These are phyloP conservation scores for Teleopsis dalmanni DNA, from an alignment of 1,140 invertebrate genomes.

Conservation along the genomic window DNA sequence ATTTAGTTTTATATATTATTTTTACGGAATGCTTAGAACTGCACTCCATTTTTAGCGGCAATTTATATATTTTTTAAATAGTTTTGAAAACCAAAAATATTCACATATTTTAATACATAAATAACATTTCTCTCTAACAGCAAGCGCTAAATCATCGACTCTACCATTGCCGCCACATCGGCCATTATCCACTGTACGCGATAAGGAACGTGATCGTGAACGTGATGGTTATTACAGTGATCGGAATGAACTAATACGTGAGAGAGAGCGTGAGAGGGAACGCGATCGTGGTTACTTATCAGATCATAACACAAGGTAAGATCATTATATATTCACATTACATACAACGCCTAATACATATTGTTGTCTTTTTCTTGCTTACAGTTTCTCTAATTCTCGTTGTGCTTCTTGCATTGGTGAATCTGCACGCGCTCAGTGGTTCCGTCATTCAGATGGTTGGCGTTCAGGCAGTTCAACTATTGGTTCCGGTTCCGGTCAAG, in stretches of 20 bases:
- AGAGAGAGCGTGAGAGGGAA: constrained; percentile 55
- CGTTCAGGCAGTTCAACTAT: constrained; percentile 66
- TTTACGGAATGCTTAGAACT: not conserved
- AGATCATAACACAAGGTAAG: constrained; percentile 73
- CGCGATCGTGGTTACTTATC: constrained; percentile 74
- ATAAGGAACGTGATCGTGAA: constrained; percentile 56
- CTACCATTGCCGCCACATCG: constrained; percentile 64
- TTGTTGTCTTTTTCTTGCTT: constrained; percentile 1
- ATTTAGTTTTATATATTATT: not conserved
- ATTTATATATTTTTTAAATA: too few relatives aligned
- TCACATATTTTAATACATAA: constrained; percentile 6
- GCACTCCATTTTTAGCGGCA: not conserved
- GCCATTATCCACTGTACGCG: constrained; percentile 33
- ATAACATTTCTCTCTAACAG: constrained; percentile 15
- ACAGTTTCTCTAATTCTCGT: constrained; percentile 54
- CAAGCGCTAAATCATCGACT: constrained; percentile 66
- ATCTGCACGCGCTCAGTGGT: constrained; percentile 76
- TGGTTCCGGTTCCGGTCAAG: constrained; percentile 50
- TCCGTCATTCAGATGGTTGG: constrained; percentile 80
- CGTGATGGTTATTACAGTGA: constrained; percentile 79
- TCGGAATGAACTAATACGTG: constrained; percentile 70
- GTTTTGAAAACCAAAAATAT: too few relatives aligned
- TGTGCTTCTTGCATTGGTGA: constrained; percentile 78
- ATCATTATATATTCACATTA: not conserved
- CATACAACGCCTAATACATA: too few relatives aligned